Conservation (phyloP, 2,113 vertebrate species). For the Halichoeres trimaculatus region DNA sequence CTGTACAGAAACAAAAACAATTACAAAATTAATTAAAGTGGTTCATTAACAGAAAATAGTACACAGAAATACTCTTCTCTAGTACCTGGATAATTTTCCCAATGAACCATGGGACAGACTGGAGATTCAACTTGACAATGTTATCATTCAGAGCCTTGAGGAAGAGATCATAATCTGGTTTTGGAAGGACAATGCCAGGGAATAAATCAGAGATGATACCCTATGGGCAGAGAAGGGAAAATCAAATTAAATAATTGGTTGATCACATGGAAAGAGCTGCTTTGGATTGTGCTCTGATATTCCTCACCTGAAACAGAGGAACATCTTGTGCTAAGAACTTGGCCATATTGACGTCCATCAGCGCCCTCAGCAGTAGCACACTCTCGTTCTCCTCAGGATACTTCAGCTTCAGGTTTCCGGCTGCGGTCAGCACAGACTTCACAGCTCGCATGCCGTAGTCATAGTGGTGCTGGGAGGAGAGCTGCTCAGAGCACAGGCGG, state of each 20-base stretch:
- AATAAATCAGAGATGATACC: constrained; percentile 96
- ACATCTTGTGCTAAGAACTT: constrained; percentile 95
- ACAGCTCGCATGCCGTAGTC: constrained; percentile 95
- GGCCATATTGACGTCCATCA: constrained; percentile 93
- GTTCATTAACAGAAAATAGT: background rate
- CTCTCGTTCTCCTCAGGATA: constrained; percentile 90
- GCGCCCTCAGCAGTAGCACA: constrained; percentile 86
- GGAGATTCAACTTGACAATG: constrained; percentile 87
- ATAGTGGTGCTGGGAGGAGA: constrained; percentile 95
- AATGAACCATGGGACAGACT: constrained; percentile 93
- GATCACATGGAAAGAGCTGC: background rate
- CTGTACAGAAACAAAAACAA: constrained; percentile 67
- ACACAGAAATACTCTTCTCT: background rate
- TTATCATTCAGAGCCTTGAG: constrained; percentile 87
- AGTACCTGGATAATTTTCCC: constrained; percentile 94
- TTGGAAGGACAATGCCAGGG: constrained; percentile 90
- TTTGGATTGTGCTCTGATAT: background rate
- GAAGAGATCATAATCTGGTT: constrained; percentile 90
- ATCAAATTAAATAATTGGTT: constrained; percentile 7
- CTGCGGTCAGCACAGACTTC: constrained; percentile 94
- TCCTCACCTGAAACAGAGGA: constrained; percentile 90
- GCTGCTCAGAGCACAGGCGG: constrained; percentile 92
- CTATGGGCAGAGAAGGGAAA: constrained; percentile 70
- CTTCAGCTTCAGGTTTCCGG: constrained; percentile 93
- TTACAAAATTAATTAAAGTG: background rate